Evolutionary conservation across 2,797 vertebrate species (phyloP).

Genomic region (Ispidina picta): DNA sequence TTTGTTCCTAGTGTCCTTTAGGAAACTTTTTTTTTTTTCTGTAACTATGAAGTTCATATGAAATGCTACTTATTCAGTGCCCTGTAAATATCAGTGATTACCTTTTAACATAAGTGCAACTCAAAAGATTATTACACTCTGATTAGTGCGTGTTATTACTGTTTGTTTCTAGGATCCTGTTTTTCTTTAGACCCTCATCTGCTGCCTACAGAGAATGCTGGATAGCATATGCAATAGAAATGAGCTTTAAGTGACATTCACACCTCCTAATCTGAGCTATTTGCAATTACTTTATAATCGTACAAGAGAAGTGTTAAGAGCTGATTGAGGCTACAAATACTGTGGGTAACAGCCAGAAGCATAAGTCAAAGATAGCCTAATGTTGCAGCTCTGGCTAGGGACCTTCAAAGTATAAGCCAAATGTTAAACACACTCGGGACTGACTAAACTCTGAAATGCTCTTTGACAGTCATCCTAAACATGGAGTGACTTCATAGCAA

Average conservation of each 20-base stretch:
- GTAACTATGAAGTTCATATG: conserved; percentile 26
- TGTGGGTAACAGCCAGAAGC: conserved; percentile 24
- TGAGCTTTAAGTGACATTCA: conserved; percentile 66
- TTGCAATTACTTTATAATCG: conserved; percentile 63
- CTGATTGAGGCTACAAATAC: conserved; percentile 40
- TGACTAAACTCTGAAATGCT: conserved; percentile 1
- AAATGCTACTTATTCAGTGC: conserved; percentile 54
- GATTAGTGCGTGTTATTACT: conserved; percentile 66
- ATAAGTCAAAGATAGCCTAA: neutral
- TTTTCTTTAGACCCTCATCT: conserved; percentile 52
- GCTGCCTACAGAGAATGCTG: conserved; percentile 41
- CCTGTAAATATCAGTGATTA: conserved; percentile 43
- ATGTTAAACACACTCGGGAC: conserved; percentile 41
- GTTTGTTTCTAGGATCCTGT: conserved; percentile 58
- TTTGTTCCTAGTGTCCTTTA: conserved; percentile 6
- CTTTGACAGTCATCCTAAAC: neutral
- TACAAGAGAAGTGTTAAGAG: conserved; percentile 47
- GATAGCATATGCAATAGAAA: conserved; percentile 21
- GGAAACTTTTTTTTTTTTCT: conserved; percentile 13
- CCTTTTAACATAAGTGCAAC: conserved; percentile 56
- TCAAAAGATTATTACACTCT: conserved; percentile 62
- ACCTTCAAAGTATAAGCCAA: conserved; percentile 55
- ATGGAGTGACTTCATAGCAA: neutral
- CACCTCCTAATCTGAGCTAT: conserved; percentile 42
- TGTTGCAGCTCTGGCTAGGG: neutral